phyloP scores from a whole-genome alignment of 2,888 invertebrate species.

The Ctenicera cuprea region DNA sequence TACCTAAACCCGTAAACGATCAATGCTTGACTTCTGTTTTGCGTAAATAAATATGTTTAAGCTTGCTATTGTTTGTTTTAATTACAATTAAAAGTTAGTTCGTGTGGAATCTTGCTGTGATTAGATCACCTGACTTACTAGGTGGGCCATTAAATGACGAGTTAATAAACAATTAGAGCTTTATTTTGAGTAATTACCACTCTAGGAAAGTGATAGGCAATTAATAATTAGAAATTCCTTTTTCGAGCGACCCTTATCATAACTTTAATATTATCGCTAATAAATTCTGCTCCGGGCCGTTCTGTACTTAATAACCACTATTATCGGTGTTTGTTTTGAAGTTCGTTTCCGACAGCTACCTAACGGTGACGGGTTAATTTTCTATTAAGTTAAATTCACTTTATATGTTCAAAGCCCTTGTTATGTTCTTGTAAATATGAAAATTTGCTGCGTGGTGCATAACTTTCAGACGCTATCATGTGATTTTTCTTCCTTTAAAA shows the following conservation, averaged over 20 bases:
- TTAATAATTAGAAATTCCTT: slow-evolving; percentile 22
- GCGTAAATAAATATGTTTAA: not conserved
- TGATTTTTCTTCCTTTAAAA: too few relatives aligned
- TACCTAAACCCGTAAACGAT: not conserved
- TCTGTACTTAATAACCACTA: not conserved
- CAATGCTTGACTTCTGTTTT: not conserved
- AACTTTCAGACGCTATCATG: too few relatives aligned
- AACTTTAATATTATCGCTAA: slow-evolving; percentile 10
- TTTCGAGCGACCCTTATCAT: slow-evolving; percentile 20
- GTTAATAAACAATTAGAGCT: slow-evolving; percentile 24
- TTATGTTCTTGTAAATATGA: not conserved
- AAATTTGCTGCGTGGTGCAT: too few relatives aligned
- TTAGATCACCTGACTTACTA: slow-evolving; percentile 11
- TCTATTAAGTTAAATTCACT: not conserved
- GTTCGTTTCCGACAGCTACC: slow-evolving; percentile 6
- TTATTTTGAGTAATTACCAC: slow-evolving; percentile 24
- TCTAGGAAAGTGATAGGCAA: slow-evolving; percentile 12
- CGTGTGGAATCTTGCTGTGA: not conserved
- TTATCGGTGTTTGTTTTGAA: slow-evolving; percentile 27
- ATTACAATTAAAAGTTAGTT: slow-evolving; percentile 8
- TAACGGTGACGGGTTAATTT: not conserved
- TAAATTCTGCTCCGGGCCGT: slow-evolving; percentile 7
- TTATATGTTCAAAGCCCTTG: not conserved
- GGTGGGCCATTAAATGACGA: slow-evolving; percentile 18
- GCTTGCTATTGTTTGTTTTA: not conserved